phyloP scores from a whole-genome alignment of 2,888 invertebrate species.

The Lobophora halterata region DNA sequence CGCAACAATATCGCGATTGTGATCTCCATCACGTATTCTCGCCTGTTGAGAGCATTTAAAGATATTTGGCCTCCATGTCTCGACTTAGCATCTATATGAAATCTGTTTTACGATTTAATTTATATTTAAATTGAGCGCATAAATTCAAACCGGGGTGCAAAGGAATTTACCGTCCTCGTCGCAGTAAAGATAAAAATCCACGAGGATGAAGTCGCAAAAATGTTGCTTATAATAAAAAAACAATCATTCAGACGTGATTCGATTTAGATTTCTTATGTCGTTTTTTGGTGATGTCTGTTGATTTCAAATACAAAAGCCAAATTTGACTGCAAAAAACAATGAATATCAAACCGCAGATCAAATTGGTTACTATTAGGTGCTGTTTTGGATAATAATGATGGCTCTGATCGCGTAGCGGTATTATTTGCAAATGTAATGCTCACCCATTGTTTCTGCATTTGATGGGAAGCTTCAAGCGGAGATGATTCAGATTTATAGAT shows the following conservation, averaged over 20 bases:
- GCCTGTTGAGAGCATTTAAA: slow-evolving; percentile 15
- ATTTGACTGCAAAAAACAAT: slow-evolving; percentile 54
- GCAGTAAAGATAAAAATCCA: slow-evolving; percentile 24
- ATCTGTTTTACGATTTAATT: slow-evolving; percentile 31
- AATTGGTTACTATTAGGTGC: slow-evolving; percentile 45
- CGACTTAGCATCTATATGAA: slow-evolving; percentile 16
- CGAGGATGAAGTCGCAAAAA: slow-evolving; percentile 39
- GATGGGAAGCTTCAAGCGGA: slow-evolving; percentile 33
- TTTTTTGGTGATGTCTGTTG: slow-evolving; percentile 47
- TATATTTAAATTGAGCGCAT: slow-evolving; percentile 33
- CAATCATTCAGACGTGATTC: slow-evolving; percentile 67
- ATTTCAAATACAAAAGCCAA: slow-evolving; percentile 55
- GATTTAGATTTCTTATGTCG: slow-evolving; percentile 59
- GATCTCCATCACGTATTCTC: slow-evolving; percentile 9
- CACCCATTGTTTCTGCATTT: slow-evolving; percentile 37
- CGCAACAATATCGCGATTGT: slow-evolving; percentile 6
- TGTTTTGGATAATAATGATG: slow-evolving; percentile 43
- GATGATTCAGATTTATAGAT: slow-evolving; percentile 28
- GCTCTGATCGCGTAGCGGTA: slow-evolving; percentile 43
- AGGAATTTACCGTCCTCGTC: slow-evolving; percentile 30
- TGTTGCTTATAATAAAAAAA: slow-evolving; percentile 55
- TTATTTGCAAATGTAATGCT: slow-evolving; percentile 33
- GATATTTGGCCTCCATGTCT: slow-evolving; percentile 15
- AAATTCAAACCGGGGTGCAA: slow-evolving; percentile 25
- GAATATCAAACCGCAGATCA: slow-evolving; percentile 51